Percentiles rank a stretch among this genome's conserved stretches.
Conservation (phyloP, 1,140 invertebrate genomes). For the Drosophila nebulosa region DNA sequence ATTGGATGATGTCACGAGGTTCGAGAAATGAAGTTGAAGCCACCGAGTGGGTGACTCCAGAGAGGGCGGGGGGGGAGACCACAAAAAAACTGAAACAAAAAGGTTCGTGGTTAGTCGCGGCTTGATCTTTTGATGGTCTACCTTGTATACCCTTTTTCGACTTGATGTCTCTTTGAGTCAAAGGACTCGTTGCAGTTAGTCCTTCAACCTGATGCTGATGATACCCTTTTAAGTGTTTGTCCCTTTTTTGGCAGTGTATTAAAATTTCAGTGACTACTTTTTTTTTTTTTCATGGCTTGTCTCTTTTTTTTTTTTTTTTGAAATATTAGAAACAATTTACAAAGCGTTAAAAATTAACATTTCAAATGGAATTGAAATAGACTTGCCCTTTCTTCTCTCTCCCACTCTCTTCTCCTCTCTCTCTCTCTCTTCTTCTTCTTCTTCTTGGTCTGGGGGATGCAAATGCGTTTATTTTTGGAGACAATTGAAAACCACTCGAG, state of each 20-base stretch:
- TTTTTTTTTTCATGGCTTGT: neutral
- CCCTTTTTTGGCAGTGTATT: conserved; percentile 22
- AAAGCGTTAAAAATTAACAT: conserved; percentile 78
- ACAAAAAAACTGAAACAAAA: conserved; percentile 16
- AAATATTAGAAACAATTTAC: conserved; percentile 72
- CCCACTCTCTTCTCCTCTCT: neutral
- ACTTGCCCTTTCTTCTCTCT: conserved; percentile 4
- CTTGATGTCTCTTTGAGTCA: too few species aligned
- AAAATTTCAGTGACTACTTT: neutral
- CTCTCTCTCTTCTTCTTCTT: neutral
- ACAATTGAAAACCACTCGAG: conserved; percentile 77
- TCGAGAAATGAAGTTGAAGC: conserved; percentile 10
- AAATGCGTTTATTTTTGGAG: conserved; percentile 78
- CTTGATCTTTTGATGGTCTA: neutral
- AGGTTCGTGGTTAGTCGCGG: conserved; percentile 28
- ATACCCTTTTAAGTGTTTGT: too few species aligned
- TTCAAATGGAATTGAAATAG: conserved; percentile 60
- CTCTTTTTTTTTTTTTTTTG: conserved; percentile 42
- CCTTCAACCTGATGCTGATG: too few species aligned
- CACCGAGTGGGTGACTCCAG: conserved; percentile 49
- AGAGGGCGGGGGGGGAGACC: too few species aligned
- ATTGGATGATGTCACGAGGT: conserved; percentile 73
- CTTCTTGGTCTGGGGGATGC: conserved; percentile 42
- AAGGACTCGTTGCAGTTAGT: too few species aligned
- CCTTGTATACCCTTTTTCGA: neutral